Conservation (phyloP, 1,140 invertebrate species). For the Lepidotrigona ventralis region DNA sequence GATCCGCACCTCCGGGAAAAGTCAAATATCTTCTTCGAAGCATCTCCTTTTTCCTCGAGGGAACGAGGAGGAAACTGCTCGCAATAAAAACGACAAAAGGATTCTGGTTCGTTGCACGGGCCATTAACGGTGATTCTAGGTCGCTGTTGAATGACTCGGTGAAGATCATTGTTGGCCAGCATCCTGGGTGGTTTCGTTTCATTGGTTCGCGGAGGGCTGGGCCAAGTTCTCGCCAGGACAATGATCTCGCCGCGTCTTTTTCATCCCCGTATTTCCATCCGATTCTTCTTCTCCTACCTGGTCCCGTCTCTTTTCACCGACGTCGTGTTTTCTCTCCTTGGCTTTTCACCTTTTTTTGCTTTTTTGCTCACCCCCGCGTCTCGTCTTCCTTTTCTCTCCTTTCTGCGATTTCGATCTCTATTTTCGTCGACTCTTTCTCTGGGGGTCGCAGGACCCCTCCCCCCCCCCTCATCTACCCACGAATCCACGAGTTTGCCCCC, state of each 20-base stretch:
- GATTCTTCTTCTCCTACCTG: conserved; percentile 28
- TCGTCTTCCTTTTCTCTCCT: background rate
- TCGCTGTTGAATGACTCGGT: conserved; percentile 40
- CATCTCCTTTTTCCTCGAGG: background rate
- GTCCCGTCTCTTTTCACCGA: conserved; percentile 36
- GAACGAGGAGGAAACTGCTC: background rate
- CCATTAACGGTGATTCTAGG: conserved; percentile 47
- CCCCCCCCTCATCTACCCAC: conserved; percentile 44
- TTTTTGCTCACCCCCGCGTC: background rate
- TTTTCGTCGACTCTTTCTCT: background rate
- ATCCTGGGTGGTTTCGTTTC: conserved; percentile 55
- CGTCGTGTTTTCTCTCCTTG: conserved; percentile 26
- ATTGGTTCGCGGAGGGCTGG: conserved; percentile 20
- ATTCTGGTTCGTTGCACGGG: conserved; percentile 23
- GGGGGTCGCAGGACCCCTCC: conserved; percentile 36
- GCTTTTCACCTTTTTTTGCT: conserved; percentile 18
- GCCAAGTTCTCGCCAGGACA: conserved; percentile 38
- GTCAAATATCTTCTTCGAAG: background rate
- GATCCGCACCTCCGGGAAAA: conserved; percentile 4
- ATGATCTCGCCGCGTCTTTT: conserved; percentile 16
- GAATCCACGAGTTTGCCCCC: conserved; percentile 19
- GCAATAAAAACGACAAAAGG: conserved; percentile 42
- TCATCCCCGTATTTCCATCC: conserved; percentile 3
- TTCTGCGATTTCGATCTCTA: background rate
- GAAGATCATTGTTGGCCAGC: conserved; percentile 52